Base-by-base conservation (phyloP, 2,797 vertebrate species). In the Phaenicophaeus curvirostris region DNA sequence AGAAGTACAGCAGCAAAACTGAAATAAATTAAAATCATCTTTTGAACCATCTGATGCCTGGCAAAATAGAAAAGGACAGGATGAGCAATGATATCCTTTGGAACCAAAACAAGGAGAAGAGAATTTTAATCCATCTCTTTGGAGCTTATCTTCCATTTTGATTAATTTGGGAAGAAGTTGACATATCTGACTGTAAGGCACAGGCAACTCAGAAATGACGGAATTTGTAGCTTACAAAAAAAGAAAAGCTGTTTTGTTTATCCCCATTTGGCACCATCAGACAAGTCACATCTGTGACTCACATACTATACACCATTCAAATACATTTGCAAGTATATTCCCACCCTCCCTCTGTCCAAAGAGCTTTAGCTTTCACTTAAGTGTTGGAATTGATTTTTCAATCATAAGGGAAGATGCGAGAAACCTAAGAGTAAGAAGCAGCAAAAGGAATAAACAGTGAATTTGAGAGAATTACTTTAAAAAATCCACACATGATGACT, bases 1-100 rank as follows among this genome's bases (percentile, higher is more conserved):
- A 91, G 5, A 92, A 87, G 39, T 81, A 62, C 62, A 88, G 54
- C 31, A 79, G 89, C 44, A 87, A 91, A 95, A 81, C 66, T 30
- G 28, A 86, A 92, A 91, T 73, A 31, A 92, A 90, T 84, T 85
- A 48, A 92, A 95, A 89, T 86, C 12, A 78, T 84, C 55, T 84
- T 92, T 50, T 78, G 72, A 93, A 91, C 53, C 41, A 75, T 75
- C 77, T 72, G 78, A 92, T 78, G 87, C 66, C 73, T 69, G 74
- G 76, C 2, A 11, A 85, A 91, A 91, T 15, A 46, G 68, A 35
- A 59, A 65, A 42, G 46, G 85, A 81, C 77, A 66, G 6, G 31
- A 67, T n/a, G 31, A 93, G 55, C 82, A 54, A 28, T 24, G 37
- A 84, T 2, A 88, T 16, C 58, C 54, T 73, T 37, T 66, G 62